These are phyloP conservation scores for Psilanteris sp. DNA, from an alignment of 1,140 invertebrate species.

Conservation along the genomic window DNA sequence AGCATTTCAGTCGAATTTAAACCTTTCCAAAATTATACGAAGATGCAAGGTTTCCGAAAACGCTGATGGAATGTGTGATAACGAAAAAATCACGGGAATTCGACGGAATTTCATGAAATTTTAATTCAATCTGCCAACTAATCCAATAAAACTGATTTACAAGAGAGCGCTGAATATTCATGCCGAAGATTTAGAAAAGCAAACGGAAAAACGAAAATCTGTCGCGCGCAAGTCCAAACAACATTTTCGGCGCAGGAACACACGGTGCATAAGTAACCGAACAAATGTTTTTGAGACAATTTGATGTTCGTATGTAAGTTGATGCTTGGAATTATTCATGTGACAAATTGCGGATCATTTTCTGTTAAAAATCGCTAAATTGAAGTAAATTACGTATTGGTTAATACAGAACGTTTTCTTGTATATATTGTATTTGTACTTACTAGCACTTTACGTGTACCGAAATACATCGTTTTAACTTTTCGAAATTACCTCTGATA, in stretches of 20 bases:
- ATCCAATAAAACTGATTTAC: slow-evolving; percentile 38
- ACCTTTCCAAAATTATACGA: slow-evolving; percentile 51
- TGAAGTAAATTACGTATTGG: no score
- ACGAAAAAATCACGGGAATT: slow-evolving; percentile 47
- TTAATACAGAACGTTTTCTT: no score
- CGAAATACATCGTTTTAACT: no score
- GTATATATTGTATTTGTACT: no score
- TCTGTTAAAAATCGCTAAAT: no score
- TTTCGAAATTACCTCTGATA: no score
- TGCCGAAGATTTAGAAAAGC: background rate
- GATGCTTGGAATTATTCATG: no score
- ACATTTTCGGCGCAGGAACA: no score
- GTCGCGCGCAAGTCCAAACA: background rate
- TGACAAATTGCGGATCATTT: no score
- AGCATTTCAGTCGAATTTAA: slow-evolving; percentile 55
- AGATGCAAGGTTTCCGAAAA: slow-evolving; percentile 41
- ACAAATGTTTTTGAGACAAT: slow-evolving; percentile 19
- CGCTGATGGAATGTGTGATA: slow-evolving; percentile 50
- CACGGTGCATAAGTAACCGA: background rate
- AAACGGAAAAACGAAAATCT: no score
- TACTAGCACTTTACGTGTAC: no score
- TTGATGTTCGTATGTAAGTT: no score
- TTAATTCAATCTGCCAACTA: slow-evolving; percentile 35
- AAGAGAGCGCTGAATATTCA: slow-evolving; percentile 28
- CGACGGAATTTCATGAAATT: slow-evolving; percentile 25